Evolutionary conservation across 2,888 invertebrate genomes (phyloP).

Genomic region (Drosophila mayaguana): DNA sequence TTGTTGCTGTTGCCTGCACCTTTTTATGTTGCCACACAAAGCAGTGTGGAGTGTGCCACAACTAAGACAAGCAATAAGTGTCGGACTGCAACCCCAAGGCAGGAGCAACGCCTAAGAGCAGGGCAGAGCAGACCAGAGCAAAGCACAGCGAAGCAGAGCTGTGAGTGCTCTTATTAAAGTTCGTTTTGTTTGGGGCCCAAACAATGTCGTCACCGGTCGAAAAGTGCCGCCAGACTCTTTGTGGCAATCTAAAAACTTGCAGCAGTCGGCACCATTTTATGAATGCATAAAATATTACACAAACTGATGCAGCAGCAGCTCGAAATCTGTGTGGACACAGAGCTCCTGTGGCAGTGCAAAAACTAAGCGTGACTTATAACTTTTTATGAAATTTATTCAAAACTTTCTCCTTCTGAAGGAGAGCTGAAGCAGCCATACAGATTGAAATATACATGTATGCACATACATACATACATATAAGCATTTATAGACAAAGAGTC

Average conservation of each 20-base stretch:
- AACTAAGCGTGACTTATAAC: slow-evolving; percentile 18
- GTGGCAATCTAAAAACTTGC: slow-evolving; percentile 31
- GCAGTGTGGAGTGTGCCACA: slow-evolving; percentile 55
- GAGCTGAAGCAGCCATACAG: not conserved
- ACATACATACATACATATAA: not conserved
- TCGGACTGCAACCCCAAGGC: slow-evolving; percentile 21
- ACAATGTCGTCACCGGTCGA: slow-evolving; percentile 69
- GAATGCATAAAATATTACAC: slow-evolving; percentile 19
- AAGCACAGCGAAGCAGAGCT: not conserved
- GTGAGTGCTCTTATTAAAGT: slow-evolving; percentile 76
- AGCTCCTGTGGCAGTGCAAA: not conserved
- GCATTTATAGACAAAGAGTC: not conserved
- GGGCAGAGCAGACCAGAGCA: not conserved
- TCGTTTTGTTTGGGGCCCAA: slow-evolving; percentile 73
- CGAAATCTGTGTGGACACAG: slow-evolving; percentile 6
- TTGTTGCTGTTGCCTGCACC: not conserved
- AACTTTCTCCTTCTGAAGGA: not conserved
- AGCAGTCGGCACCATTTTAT: slow-evolving; percentile 33
- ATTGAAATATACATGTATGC: not conserved
- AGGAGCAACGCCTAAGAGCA: slow-evolving; percentile 32
- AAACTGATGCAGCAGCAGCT: slow-evolving; percentile 28
- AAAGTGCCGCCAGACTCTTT: slow-evolving; percentile 51
- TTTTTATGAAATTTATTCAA: not conserved
- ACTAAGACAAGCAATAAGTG: slow-evolving; percentile 43
- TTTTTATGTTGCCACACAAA: slow-evolving; percentile 63